Percentiles rank a stretch among this genome's conserved stretches.
Conservation (phyloP, 2,797 vertebrate genomes). For the Aphelocoma californica region DNA sequence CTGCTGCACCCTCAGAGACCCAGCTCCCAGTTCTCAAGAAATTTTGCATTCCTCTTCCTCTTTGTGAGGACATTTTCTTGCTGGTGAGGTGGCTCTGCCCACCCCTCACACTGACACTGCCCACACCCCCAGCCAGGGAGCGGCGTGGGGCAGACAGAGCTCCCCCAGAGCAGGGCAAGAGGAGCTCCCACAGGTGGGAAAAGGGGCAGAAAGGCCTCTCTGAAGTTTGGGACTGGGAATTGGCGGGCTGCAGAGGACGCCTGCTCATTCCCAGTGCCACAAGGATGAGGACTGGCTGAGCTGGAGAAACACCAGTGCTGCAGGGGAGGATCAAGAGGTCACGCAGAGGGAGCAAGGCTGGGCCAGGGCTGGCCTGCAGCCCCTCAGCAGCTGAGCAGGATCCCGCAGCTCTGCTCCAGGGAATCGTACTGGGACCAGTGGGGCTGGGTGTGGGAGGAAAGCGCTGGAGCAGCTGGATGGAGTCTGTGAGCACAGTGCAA, state of each 20-base stretch:
- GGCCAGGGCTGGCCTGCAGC: neutral
- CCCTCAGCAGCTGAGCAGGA: neutral
- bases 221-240: neutral
- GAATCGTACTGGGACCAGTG: fast-evolving
- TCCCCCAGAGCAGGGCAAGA: neutral
- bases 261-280: fast-evolving
- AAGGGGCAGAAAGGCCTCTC: neutral
- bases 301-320: neutral
- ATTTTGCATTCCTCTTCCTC: neutral
- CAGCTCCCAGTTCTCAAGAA: neutral
- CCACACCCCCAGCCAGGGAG: neutral
- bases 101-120: neutral
- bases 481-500: neutral
- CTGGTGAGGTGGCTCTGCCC: fast-evolving
- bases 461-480: neutral
- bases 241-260: neutral
- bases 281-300: neutral
- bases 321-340: neutral
- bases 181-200: neutral
- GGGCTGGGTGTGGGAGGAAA: neutral
- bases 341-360: neutral
- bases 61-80: neutral
- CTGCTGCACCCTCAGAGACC: neutral
- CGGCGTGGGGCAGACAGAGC: neutral
- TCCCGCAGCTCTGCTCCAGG: neutral